phyloP scores from a whole-genome alignment of 2,113 vertebrate species.

The Xiphorhynchus elegans region DNA sequence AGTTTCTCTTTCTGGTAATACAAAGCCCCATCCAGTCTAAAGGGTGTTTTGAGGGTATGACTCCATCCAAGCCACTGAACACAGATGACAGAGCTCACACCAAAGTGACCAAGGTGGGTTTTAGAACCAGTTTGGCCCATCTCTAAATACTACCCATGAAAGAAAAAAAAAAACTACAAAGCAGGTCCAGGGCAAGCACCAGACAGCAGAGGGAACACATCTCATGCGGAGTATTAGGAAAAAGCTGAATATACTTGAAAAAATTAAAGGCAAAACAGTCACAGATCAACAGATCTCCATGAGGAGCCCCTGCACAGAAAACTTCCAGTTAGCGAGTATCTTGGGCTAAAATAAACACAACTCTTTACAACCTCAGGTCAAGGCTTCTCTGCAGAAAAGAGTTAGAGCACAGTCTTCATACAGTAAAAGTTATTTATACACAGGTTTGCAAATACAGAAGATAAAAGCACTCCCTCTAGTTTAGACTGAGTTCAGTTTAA shows the following conservation, averaged over 20 bases:
- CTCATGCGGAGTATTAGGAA: constrained; percentile 72
- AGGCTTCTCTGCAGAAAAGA: constrained; percentile 38
- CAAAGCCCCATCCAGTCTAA: not conserved
- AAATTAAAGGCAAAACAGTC: constrained; percentile 62
- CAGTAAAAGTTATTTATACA: not conserved
- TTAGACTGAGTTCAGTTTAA: not conserved
- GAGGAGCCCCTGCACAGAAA: constrained; percentile 43
- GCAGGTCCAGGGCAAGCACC: constrained; percentile 49
- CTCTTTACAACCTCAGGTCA: constrained; percentile 5
- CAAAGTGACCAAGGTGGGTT: not conserved
- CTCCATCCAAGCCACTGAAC: not conserved
- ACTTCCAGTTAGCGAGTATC: constrained; percentile 38
- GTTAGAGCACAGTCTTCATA: constrained; percentile 2
- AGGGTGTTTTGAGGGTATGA: not conserved
- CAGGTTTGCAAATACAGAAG: not conserved
- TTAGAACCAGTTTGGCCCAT: constrained; percentile 47
- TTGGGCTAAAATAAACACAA: constrained; percentile 26
- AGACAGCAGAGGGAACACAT: constrained; percentile 52
- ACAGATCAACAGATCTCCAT: constrained; percentile 61
- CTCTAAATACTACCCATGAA: constrained; percentile 9
- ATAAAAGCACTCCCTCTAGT: not conserved
- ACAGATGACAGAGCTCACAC: not conserved
- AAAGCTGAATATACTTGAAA: constrained; percentile 55
- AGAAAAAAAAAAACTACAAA: constrained; percentile 14
- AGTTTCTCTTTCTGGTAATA: not conserved